Conservation (phyloP, 1,140 invertebrate species). For the Arion vulgaris region DNA sequence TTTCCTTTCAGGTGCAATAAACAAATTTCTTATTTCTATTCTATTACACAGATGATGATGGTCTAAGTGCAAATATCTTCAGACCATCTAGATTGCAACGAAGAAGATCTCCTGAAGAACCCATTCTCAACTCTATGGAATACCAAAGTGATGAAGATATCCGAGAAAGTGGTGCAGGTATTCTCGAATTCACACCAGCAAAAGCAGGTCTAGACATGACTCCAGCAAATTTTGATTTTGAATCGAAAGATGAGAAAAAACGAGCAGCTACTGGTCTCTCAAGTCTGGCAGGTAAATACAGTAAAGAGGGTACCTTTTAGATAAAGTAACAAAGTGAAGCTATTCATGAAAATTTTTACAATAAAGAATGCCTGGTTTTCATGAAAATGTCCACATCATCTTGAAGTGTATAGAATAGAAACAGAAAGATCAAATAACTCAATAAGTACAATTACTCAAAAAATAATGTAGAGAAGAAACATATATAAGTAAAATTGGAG, state of each 20-base stretch:
- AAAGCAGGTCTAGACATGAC: constrained; percentile 91
- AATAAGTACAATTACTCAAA: no score
- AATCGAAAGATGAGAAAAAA: constrained; percentile 56
- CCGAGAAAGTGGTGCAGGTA: constrained; percentile 71
- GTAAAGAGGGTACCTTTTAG: no score
- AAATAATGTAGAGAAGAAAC: no score
- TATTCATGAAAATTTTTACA: no score
- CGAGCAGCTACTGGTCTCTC: constrained; percentile 73
- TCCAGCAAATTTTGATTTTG: constrained; percentile 83
- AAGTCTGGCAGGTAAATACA: constrained; percentile 70
- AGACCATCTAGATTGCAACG: constrained; percentile 30
- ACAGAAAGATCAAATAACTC: no score
- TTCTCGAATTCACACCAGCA: constrained; percentile 87
- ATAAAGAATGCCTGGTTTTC: background rate
- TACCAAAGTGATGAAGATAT: constrained; percentile 66
- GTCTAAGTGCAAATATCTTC: constrained; percentile 34
- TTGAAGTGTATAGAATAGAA: no score
- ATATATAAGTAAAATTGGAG: no score
- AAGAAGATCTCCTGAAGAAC: constrained; percentile 15
- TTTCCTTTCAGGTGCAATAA: background rate
- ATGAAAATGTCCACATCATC: background rate
- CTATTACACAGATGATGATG: constrained; percentile 33
- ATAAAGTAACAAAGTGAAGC: no score
- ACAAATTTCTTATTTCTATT: background rate
- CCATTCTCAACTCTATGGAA: constrained; percentile 6